Evolutionary conservation across 2,797 vertebrate species (phyloP).

Genomic region (Tenualosa thibaudeaui): DNA sequence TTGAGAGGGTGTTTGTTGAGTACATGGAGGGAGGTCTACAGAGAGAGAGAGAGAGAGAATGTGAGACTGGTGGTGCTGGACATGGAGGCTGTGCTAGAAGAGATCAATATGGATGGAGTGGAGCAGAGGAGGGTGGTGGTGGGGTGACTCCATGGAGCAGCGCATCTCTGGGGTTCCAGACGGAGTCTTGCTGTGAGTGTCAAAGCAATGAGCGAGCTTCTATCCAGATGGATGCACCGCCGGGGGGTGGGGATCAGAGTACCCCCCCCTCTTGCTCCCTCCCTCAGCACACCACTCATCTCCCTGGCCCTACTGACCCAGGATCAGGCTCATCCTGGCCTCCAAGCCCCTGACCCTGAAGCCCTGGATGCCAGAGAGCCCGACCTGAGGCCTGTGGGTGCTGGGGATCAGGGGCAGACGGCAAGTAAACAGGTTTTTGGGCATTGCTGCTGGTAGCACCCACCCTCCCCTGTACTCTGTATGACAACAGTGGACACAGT

Average conservation of each 20-base stretch:
- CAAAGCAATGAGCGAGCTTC: slow-evolving; percentile 67
- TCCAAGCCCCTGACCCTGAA: slow-evolving; percentile 22
- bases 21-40: background rate
- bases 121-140: background rate
- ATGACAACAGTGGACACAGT: background rate
- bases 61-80: background rate
- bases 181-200: slow-evolving; percentile 66
- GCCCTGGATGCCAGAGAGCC: background rate
- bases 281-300: slow-evolving; percentile 2
- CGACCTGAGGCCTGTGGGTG: background rate
- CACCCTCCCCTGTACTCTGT: background rate
- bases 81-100: background rate
- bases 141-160: background rate
- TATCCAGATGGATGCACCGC: slow-evolving; percentile 67
- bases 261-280: slow-evolving; percentile 8
- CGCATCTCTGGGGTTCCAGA: slow-evolving; percentile 54
- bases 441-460: background rate
- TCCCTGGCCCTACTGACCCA: background rate
- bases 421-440: background rate
- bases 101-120: background rate
- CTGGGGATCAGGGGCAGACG: background rate
- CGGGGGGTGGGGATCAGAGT: slow-evolving; percentile 27
- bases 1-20: background rate
- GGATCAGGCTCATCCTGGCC: slow-evolving; percentile 19
- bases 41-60: background rate